Evolutionary conservation across 2,888 invertebrate species (phyloP).

Genomic region (Anoplius nigerrimus): DNA sequence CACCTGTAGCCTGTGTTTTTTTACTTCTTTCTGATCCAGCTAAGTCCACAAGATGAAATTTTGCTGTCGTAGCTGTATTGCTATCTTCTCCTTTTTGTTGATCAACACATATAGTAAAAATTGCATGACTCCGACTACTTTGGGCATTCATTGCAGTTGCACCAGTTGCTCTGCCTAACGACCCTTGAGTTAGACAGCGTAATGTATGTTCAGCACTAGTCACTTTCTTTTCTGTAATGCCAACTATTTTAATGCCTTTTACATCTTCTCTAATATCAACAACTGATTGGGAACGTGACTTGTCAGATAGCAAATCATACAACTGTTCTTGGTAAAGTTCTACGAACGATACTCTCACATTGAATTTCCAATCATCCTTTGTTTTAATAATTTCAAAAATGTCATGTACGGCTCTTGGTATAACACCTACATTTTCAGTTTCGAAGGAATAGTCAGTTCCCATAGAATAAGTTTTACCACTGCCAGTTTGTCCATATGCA

Average conservation of each 20-base stretch:
- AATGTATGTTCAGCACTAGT: slow-evolving; percentile 81
- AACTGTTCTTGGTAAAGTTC: slow-evolving; percentile 94
- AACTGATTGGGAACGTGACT: slow-evolving; percentile 82
- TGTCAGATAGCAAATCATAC: slow-evolving; percentile 86
- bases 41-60: slow-evolving; percentile 93
- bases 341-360: slow-evolving; percentile 88
- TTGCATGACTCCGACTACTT: slow-evolving; percentile 93
- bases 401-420: slow-evolving; percentile 89
- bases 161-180: slow-evolving; percentile 86
- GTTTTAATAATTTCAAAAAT: slow-evolving; percentile 83
- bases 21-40: slow-evolving; percentile 94
- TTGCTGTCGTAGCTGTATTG: slow-evolving; percentile 84
- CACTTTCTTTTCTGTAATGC: slow-evolving; percentile 82
- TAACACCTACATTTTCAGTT: slow-evolving; percentile 85
- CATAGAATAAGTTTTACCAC: slow-evolving; percentile 96
- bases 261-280: slow-evolving; percentile 90
- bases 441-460: slow-evolving; percentile 85
- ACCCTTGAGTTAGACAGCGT: slow-evolving; percentile 82
- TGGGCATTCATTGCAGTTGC: slow-evolving; percentile 94
- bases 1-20: slow-evolving; percentile 92
- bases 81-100: slow-evolving; percentile 82
- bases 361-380: slow-evolving; percentile 80
- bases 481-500: slow-evolving; percentile 97
- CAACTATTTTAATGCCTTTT: slow-evolving; percentile 75
- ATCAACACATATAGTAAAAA: slow-evolving; percentile 85